phyloP scores from a whole-genome alignment of 2,888 invertebrate genomes.

The Drosophila incognita region DNA sequence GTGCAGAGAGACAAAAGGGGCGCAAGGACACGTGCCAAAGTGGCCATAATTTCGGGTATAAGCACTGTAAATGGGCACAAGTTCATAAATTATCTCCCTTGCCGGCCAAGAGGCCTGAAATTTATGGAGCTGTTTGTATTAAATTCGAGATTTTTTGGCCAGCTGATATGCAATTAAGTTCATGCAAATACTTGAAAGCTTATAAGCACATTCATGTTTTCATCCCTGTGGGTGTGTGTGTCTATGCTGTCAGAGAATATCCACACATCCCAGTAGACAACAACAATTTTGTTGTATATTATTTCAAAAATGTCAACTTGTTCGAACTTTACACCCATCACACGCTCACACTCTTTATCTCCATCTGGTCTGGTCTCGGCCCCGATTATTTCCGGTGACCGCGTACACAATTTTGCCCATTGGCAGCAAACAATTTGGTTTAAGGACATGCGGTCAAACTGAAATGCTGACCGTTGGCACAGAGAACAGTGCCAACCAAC shows the following conservation, averaged over 20 bases:
- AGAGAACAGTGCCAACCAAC: constrained; percentile 59
- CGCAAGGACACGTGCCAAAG: constrained; percentile 54
- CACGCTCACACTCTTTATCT: background rate
- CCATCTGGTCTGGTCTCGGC: background rate
- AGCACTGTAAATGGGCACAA: constrained; percentile 56
- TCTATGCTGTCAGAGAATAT: constrained; percentile 11
- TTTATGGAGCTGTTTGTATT: constrained; percentile 16
- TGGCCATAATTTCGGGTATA: constrained; percentile 57
- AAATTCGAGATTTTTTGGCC: background rate
- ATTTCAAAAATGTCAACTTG: constrained; percentile 41
- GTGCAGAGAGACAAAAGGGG: constrained; percentile 19
- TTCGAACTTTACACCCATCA: constrained; percentile 29
- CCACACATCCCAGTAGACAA: constrained; percentile 5
- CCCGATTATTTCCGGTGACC: constrained; percentile 57
- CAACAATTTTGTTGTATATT: constrained; percentile 34
- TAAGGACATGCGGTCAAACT: constrained; percentile 61
- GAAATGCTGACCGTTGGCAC: constrained; percentile 54
- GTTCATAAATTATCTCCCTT: constrained; percentile 65
- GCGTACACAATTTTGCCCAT: constrained; percentile 35
- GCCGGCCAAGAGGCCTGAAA: constrained; percentile 6
- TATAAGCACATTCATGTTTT: constrained; percentile 11
- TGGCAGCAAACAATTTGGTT: constrained; percentile 52
- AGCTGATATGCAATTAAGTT: constrained; percentile 51
- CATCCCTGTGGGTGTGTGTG: background rate
- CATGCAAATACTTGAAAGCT: constrained; percentile 10